These are phyloP conservation scores for Grantiella picta DNA, from an alignment of 2,113 vertebrate species.

Conservation along the genomic window DNA sequence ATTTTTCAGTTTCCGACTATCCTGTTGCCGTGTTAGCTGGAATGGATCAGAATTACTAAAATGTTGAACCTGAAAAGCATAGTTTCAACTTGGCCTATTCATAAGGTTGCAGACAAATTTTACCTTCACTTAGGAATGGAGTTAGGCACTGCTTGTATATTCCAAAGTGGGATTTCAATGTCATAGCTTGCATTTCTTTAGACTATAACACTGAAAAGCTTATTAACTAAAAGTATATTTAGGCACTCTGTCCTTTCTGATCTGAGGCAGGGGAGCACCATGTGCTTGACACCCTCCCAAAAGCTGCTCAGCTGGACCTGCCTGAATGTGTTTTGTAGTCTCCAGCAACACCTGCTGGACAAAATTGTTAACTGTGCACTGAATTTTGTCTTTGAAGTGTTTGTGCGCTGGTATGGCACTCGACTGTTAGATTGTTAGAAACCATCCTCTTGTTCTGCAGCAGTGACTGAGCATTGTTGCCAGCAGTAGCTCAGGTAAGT, in stretches of 20 bases:
- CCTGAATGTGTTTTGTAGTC: neutral
- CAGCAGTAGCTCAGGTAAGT: neutral
- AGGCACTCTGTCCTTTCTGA: neutral
- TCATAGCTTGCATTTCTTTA: neutral
- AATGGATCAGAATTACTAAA: neutral
- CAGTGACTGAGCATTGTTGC: neutral
- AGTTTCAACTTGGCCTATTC: neutral
- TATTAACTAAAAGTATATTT: neutral
- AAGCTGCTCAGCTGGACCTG: neutral
- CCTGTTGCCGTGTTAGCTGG: neutral
- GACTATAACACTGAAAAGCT: neutral
- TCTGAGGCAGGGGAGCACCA: neutral
- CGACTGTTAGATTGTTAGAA: neutral
- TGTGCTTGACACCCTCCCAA: neutral
- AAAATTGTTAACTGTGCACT: neutral
- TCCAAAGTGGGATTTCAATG: neutral
- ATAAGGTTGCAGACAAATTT: neutral
- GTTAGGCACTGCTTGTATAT: neutral
- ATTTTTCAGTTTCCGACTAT: neutral
- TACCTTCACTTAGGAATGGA: neutral
- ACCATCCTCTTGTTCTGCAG: neutral
- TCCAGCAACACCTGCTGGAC: conserved; percentile 56
- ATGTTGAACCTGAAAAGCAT: neutral
- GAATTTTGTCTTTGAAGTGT: neutral
- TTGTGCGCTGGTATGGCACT: neutral